Evolutionary conservation across 1,140 invertebrate genomes (phyloP), one percentile per base, ranked within the genome.

Genomic region (Drosophila orena): DNA sequence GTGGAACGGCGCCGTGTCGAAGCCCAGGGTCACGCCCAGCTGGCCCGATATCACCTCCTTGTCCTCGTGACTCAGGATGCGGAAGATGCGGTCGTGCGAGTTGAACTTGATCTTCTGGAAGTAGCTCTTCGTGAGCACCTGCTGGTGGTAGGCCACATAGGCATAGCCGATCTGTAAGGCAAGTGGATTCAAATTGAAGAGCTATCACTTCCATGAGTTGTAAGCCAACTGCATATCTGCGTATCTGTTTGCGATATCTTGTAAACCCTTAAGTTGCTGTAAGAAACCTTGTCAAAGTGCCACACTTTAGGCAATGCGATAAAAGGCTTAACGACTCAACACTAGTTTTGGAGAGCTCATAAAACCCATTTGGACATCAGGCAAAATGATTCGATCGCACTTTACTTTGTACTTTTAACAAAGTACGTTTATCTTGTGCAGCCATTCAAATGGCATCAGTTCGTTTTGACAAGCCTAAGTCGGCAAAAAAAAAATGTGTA

Each of bases 91-190:
- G 78, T 96, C 95, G 6, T 95, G 95, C 69, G 96, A 95, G 76
- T 96, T 97, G 92, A 98, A 97, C 84, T 97, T 95, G 42, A 97
- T 96, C 83, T 95, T 95, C 38, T 97, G 94, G 88, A 97, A 97
- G 92, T 97, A 97, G 1, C 96, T 96, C 81, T 95, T 94, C 73
- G 97, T 95, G 4, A 97, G 91, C 1, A 97, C 95, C 84, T 97
- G 95, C 81, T 96, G 96, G 54, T 96, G 95, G 85, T 97, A 97
- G 40, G 97, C 95, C 7, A 97, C 94, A 73, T 97, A 97, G 0
- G 97, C 96, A 78, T 97, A 96, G 4, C 95, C 95, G 6, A 97
- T 95, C 91, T 92, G 38, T 92, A 35, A 40, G 27, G 2, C 8
- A 11, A 20, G 20, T 7, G 2, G 27, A 1, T 49, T 4, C 24